Evolutionary conservation across 2,888 invertebrate species (phyloP).

Genomic region (Sesia apiformis): DNA sequence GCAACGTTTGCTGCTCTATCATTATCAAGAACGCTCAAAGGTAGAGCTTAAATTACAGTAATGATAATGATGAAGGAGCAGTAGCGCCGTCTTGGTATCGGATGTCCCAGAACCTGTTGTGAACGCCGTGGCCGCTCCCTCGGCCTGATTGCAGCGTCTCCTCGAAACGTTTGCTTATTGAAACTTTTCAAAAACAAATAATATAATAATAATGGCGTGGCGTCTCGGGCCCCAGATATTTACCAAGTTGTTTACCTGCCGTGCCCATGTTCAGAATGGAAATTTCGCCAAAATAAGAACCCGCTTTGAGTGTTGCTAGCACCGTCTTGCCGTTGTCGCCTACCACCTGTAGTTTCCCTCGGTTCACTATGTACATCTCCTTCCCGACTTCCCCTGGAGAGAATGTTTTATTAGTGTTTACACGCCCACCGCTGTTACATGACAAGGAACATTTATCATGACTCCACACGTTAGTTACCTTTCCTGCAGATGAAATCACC

Average conservation of each 20-base stretch:
- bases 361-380: conserved; percentile 99
- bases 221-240: conserved; percentile 83
- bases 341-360: conserved; percentile 95
- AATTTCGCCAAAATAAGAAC: conserved; percentile 99
- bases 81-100: conserved; percentile 20
- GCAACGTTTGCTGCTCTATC: no score
- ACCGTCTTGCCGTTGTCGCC: conserved; percentile 97
- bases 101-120: conserved; percentile 71
- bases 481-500: conserved; percentile 99
- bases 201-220: conserved; percentile 71
- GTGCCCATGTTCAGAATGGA: conserved; percentile 99
- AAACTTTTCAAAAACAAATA: conserved; percentile 55
- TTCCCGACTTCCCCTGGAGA: conserved; percentile 96
- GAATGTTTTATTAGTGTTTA: conserved; percentile 6
- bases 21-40: no score
- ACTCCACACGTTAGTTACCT: conserved; percentile 77
- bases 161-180: conserved; percentile 66
- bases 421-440: background rate
- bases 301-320: conserved; percentile 97
- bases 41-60: no score
- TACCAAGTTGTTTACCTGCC: conserved; percentile 98
- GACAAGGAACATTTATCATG: background rate
- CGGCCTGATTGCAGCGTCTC: conserved; percentile 74
- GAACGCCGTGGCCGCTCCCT: conserved; percentile 63
- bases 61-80: no score